phyloP scores from a whole-genome alignment of 2,797 vertebrate species.

The Phalloptychus januarius region DNA sequence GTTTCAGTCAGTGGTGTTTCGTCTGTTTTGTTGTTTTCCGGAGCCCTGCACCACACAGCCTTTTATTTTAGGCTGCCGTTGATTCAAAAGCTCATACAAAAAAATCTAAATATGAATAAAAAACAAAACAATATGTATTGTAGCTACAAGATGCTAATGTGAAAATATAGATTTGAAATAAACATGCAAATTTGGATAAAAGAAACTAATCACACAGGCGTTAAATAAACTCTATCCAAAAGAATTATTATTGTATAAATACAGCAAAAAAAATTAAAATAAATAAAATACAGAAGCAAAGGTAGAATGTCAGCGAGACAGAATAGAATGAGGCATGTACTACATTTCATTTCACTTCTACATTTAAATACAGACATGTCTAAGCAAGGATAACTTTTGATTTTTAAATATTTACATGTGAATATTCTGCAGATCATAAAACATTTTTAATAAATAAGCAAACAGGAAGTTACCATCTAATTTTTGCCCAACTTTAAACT shows the following conservation, averaged over 20 bases:
- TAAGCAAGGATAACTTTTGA: neutral
- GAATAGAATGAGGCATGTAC: neutral
- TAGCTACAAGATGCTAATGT: neutral
- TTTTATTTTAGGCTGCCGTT: neutral
- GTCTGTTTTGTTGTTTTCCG: neutral
- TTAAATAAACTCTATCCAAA: neutral
- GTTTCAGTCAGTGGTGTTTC: neutral
- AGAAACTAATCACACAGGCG: neutral
- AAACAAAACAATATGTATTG: neutral
- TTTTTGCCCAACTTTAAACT: neutral
- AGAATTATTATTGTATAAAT: neutral
- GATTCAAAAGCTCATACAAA: neutral
- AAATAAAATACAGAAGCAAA: neutral
- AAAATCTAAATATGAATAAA: no score
- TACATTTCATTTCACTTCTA: neutral
- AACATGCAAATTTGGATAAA: neutral
- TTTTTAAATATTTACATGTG: neutral
- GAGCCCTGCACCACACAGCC: neutral
- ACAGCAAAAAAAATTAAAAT: neutral
- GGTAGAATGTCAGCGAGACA: neutral
- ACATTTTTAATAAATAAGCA: neutral
- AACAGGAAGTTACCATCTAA: neutral
- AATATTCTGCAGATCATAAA: neutral
- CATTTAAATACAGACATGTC: neutral
- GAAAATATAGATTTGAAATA: neutral